These are phyloP conservation scores for Oreotragus oreotragus DNA, from an alignment of 2,113 vertebrate species.

Conservation along the genomic window DNA sequence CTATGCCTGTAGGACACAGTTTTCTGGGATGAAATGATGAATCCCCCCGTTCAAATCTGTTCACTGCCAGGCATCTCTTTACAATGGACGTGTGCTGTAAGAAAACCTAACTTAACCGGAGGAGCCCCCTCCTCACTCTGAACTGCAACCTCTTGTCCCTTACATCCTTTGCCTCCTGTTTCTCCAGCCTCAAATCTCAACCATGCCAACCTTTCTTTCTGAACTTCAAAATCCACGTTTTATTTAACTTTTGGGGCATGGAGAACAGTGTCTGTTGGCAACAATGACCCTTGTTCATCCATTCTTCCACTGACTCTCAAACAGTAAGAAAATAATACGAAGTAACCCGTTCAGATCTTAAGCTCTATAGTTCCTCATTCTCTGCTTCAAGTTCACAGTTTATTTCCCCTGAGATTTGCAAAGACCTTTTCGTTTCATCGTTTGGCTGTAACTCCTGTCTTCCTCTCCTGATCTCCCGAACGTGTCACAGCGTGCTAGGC, in stretches of 20 bases:
- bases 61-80: not conserved
- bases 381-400: not conserved
- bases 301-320: not conserved
- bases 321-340: not conserved
- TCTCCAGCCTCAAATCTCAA: not conserved
- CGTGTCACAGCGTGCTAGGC: fast-evolving
- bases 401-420: not conserved
- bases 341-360: not conserved
- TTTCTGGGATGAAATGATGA: not conserved
- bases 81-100: fast-evolving
- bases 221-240: not conserved
- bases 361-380: not conserved
- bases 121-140: not conserved
- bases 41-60: not conserved
- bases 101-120: fast-evolving
- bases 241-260: not conserved
- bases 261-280: not conserved
- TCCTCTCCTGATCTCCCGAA: not conserved
- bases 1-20: not conserved
- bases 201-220: not conserved
- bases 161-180: not conserved
- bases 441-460: not conserved
- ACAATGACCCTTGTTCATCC: not conserved
- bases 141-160: not conserved
- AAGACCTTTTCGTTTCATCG: not conserved